phyloP scores from a whole-genome alignment of 2,113 vertebrate species.

The Tamias sibiricus region DNA sequence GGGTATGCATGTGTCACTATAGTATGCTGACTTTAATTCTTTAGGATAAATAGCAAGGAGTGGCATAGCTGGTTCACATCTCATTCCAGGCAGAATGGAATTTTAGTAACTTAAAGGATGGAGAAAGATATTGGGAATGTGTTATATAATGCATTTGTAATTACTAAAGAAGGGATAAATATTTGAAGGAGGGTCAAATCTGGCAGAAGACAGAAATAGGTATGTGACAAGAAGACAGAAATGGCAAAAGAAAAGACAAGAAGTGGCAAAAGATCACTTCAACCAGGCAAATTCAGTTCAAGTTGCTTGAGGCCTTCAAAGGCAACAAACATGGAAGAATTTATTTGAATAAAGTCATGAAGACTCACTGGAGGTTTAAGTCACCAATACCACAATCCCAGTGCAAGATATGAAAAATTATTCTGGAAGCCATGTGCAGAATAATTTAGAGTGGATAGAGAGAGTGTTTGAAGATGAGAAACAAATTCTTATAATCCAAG shows the following conservation, averaged over 20 bases:
- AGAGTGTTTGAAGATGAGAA: neutral
- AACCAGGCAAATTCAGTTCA: neutral
- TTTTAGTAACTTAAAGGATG: neutral
- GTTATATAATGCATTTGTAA: slow-evolving; percentile 4
- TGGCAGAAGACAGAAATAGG: neutral
- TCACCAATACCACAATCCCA: neutral
- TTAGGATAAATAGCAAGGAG: no score
- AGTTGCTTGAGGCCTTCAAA: neutral
- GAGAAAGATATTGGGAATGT: neutral
- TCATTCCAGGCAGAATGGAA: no score
- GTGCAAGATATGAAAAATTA: neutral
- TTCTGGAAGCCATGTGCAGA: neutral
- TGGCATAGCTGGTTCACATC: no score
- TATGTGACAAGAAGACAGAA: neutral
- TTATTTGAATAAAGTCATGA: neutral
- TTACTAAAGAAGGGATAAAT: neutral
- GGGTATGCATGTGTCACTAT: no score
- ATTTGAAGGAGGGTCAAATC: neutral
- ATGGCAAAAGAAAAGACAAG: neutral
- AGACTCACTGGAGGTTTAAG: neutral
- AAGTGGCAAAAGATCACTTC: neutral
- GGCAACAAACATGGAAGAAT: neutral
- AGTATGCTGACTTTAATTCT: no score
- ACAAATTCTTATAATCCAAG: neutral
- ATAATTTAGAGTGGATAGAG: neutral